Conservation (phyloP, 2,888 invertebrate species). For the Agrotis puta region DNA sequence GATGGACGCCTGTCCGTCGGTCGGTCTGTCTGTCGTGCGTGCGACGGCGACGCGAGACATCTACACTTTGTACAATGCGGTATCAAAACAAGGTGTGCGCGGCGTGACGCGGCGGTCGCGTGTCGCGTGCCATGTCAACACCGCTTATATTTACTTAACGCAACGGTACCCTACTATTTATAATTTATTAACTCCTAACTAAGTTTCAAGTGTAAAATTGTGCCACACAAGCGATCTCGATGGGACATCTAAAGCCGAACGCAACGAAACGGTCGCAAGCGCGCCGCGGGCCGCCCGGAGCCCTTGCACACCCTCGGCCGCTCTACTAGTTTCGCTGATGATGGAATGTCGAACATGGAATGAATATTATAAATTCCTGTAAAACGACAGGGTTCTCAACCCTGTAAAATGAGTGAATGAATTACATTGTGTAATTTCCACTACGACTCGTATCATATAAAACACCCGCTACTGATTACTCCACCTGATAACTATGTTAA, state of each 20-base stretch:
- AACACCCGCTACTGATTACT: slow-evolving; percentile 80
- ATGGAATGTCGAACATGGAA: slow-evolving; percentile 75
- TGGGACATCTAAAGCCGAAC: slow-evolving; percentile 81
- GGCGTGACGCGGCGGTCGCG: slow-evolving; percentile 57
- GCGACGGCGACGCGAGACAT: slow-evolving; percentile 73
- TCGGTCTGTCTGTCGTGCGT: background rate
- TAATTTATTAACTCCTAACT: slow-evolving; percentile 89
- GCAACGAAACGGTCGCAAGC: slow-evolving; percentile 70
- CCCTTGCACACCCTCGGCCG: slow-evolving; percentile 26
- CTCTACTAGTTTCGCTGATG: slow-evolving; percentile 64
- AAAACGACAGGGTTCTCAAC: slow-evolving; percentile 81
- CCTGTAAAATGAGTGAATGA: slow-evolving; percentile 77
- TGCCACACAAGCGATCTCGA: slow-evolving; percentile 86
- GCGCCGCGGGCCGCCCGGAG: slow-evolving; percentile 43
- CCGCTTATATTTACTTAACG: slow-evolving; percentile 75
- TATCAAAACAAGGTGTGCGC: slow-evolving; percentile 73
- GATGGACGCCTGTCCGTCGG: slow-evolving; percentile 74
- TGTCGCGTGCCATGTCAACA: slow-evolving; percentile 72
- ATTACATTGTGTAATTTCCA: slow-evolving; percentile 74
- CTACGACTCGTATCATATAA: slow-evolving; percentile 83
- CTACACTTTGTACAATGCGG: slow-evolving; percentile 84
- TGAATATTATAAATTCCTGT: slow-evolving; percentile 80
- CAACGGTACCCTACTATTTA: slow-evolving; percentile 84
- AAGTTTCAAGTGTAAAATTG: slow-evolving; percentile 88
- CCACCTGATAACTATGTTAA: slow-evolving; percentile 75